Percentiles rank a stretch among this genome's conserved stretches.
Conservation (phyloP, 1,140 invertebrate species). For the Drosophila rufa region DNA sequence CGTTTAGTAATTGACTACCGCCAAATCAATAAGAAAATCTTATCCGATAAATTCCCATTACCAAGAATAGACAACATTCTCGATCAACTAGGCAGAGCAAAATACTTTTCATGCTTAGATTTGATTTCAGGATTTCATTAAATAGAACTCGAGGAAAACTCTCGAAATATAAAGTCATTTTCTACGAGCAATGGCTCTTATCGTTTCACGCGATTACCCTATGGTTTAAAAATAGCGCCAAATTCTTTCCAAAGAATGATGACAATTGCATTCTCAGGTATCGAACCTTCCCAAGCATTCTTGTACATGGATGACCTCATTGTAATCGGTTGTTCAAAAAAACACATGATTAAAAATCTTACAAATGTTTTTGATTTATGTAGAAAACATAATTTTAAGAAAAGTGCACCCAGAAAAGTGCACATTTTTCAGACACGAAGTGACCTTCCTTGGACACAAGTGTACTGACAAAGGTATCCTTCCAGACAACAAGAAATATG, state of each 20-base stretch:
- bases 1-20: not conserved
- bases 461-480: not conserved
- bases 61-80: not conserved
- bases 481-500: conserved; percentile 3
- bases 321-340: too few species aligned
- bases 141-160: not conserved
- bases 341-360: too few species aligned
- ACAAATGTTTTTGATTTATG: too few species aligned
- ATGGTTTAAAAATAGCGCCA: not conserved
- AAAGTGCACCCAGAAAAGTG: too few species aligned
- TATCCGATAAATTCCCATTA: not conserved
- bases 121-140: too few species aligned
- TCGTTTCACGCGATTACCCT: too few species aligned
- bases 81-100: not conserved
- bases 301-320: too few species aligned
- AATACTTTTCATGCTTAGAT: not conserved
- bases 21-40: not conserved
- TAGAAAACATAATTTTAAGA: too few species aligned
- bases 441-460: not conserved
- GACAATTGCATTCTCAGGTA: conserved; percentile 3
- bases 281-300: too few species aligned
- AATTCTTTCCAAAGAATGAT: not conserved
- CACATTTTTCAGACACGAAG: too few species aligned
- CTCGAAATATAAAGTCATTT: too few species aligned
- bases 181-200: not conserved